These are phyloP conservation scores for Pogonomyrmex californicus DNA, from an alignment of 1,140 invertebrate genomes.

Conservation along the genomic window DNA sequence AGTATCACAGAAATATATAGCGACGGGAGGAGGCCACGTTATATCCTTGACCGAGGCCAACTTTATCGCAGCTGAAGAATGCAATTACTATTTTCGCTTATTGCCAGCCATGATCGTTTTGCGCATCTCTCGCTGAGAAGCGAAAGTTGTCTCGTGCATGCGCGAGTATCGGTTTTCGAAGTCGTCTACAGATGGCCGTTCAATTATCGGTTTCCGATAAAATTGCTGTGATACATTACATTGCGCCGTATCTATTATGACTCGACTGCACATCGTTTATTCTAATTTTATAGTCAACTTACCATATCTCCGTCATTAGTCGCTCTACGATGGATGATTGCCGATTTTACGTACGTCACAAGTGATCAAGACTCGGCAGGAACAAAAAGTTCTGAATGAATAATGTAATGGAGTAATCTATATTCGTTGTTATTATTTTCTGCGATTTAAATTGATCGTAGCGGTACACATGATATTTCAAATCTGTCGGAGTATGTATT, in stretches of 20 bases:
- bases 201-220: constrained; percentile 64
- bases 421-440: neutral
- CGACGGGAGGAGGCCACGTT: no score
- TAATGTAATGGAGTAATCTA: neutral
- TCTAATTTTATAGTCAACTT: constrained; percentile 62
- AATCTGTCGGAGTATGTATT: neutral
- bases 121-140: constrained; percentile 26
- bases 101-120: constrained; percentile 42
- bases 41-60: constrained; percentile 26
- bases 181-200: constrained; percentile 56
- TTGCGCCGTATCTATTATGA: constrained; percentile 61
- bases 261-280: constrained; percentile 56
- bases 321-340: constrained; percentile 27
- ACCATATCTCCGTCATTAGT: constrained; percentile 45
- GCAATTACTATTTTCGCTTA: constrained; percentile 58
- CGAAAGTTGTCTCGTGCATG: constrained; percentile 60
- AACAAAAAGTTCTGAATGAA: neutral
- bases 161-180: constrained; percentile 52
- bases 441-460: neutral
- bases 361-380: constrained; percentile 27
- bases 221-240: constrained; percentile 59
- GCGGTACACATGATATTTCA: neutral
- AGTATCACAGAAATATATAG: constrained; percentile 7
- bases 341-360: neutral
- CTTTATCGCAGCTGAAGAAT: constrained; percentile 25